Percentiles rank a stretch among this genome's conserved stretches.
These are phyloP conservation scores for Asteroscopus sphinx DNA, from an alignment of 2,888 invertebrate species.

Conservation along the genomic window DNA sequence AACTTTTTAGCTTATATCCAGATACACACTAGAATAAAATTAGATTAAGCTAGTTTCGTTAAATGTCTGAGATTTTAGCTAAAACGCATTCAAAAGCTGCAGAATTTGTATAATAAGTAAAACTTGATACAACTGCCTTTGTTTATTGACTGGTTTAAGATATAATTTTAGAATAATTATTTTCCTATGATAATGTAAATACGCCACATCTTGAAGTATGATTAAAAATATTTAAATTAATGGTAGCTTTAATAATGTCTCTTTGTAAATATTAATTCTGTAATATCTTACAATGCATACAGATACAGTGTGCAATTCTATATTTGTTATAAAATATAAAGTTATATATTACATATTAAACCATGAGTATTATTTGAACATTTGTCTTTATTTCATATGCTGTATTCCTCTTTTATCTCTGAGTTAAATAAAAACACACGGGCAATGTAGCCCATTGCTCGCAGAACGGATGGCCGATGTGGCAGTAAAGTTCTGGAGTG, in stretches of 20 bases:
- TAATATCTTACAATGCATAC: conserved; percentile 74
- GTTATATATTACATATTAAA: conserved; percentile 75
- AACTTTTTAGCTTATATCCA: conserved; percentile 52
- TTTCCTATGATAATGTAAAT: conserved; percentile 60
- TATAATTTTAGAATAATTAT: conserved; percentile 69
- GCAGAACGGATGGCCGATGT: too few relatives aligned
- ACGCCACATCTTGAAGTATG: conserved; percentile 55
- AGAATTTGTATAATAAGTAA: conserved; percentile 58
- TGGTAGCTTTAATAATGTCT: conserved; percentile 75
- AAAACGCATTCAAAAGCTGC: conserved; percentile 43
- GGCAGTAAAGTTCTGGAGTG: too few relatives aligned
- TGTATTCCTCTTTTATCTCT: conserved; percentile 1
- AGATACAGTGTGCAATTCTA: conserved; percentile 82
- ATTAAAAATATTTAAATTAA: conserved; percentile 78
- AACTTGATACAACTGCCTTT: conserved; percentile 78
- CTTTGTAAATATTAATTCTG: conserved; percentile 83
- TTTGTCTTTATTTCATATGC: conserved; percentile 37
- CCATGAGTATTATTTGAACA: conserved; percentile 59
- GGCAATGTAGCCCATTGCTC: too few relatives aligned
- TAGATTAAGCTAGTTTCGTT: conserved; percentile 51
- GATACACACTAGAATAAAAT: conserved; percentile 38
- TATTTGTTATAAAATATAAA: conserved; percentile 90
- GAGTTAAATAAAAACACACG: not conserved
- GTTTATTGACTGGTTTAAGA: conserved; percentile 78
- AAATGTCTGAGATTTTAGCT: conserved; percentile 51